Percentiles rank a stretch among this genome's conserved stretches.
Evolutionary conservation across 2,113 vertebrate genomes (phyloP).

Genomic region (Limnothrissa miodon): DNA sequence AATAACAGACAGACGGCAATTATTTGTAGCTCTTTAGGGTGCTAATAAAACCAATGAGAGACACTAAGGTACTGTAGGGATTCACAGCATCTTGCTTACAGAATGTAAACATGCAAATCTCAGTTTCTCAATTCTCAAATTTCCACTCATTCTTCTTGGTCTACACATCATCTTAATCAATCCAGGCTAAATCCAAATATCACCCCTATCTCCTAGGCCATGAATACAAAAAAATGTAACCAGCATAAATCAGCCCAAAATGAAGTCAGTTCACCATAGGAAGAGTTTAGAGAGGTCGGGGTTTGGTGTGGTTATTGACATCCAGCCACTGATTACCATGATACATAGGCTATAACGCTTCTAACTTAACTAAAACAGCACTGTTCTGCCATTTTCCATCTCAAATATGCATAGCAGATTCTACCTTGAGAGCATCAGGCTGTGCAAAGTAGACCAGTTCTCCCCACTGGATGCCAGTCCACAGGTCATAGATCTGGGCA

Average conservation of each 20-base stretch:
- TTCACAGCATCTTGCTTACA: not conserved
- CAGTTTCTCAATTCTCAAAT: no score
- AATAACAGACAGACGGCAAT: not conserved
- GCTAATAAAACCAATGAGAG: not conserved
- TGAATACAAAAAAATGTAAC: no score
- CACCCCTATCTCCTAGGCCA: no score
- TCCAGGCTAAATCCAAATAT: no score
- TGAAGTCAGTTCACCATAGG: no score
- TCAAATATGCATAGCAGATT: not conserved
- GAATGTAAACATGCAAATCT: not conserved
- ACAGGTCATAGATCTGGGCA: constrained; percentile 86
- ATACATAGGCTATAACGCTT: no score
- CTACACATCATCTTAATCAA: not conserved
- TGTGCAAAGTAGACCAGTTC: constrained; percentile 85
- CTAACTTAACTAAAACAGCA: no score
- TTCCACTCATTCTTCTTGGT: not conserved
- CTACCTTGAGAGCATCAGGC: constrained; percentile 87
- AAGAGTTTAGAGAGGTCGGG: no score
- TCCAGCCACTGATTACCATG: no score
- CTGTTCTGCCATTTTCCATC: no score
- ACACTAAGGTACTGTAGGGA: not conserved
- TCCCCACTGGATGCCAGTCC: constrained; percentile 86
- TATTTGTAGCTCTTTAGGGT: not conserved
- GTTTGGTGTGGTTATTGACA: no score
- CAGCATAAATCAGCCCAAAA: no score